Base-by-base conservation (phyloP, 2,888 invertebrate species). In the Andrena fulva region DNA sequence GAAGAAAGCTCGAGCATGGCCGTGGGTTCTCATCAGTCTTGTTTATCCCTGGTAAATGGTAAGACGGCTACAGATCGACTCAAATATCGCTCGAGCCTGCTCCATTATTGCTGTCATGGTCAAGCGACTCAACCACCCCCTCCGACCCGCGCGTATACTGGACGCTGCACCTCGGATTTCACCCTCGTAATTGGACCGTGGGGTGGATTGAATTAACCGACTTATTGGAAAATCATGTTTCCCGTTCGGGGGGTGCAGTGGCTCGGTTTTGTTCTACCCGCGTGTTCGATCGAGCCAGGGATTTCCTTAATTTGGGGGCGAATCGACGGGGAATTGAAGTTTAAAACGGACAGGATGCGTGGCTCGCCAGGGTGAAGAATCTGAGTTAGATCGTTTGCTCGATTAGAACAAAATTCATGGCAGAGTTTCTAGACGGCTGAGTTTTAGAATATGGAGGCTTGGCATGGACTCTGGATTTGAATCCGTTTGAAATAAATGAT, bases 31-130 rank as follows among this genome's bases (percentile, higher is more conserved):
- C 90, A 89, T 89, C 87, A 81, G 87, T 90, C 89, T 89, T 90
- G 87, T 88, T 89, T 90, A 90, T 88, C 87, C 82, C 76, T 31
- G 24, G n/a, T 59, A 78, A 72, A 50, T 75, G n/a, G 68, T 64
- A 80, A 81, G 85, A 79, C 77, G 82, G 85, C 85, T 84, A 87
- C 82, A 86, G 82, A 88, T 84, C 88, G 87, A 84, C 85, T 87
- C 87, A 79, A 89, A 84, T 81, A 83, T 86, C 85, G 77, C 77
- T 42, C 64, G n/a, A 64, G 59, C 27, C 48, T 82, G 69, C 85
- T 90, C 86, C 84, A 88, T 89, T 90, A 90, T 90, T 88, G 84
- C 85, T 86, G 89, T 90, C 90, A 88, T 86, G 89, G 87, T 86
- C 84, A 88, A 90, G 79, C 86, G 86, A 86, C 81, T 78, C 76